Conservation (phyloP, 2,797 vertebrate genomes). For the Artibeus jamaicensis region DNA sequence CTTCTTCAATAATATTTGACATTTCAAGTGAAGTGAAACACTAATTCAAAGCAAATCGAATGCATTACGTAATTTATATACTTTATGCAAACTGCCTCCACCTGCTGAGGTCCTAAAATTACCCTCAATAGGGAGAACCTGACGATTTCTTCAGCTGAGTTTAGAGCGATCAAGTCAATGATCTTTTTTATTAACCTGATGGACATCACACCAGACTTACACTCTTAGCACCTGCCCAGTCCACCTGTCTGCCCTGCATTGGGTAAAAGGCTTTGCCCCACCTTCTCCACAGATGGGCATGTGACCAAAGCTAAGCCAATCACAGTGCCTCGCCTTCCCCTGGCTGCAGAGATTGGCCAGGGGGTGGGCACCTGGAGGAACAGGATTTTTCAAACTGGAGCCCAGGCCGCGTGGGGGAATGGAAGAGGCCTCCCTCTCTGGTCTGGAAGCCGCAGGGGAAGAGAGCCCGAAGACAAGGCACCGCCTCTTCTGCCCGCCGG, state of each 20-base stretch:
- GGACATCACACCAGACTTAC: background rate
- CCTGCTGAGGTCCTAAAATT: background rate
- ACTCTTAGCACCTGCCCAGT: background rate
- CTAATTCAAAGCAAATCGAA: background rate
- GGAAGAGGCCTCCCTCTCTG: fast-evolving
- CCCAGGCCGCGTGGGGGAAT: fast-evolving
- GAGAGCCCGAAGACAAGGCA: background rate
- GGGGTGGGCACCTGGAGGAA: background rate
- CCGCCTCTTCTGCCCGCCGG: background rate
- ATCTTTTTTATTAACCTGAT: background rate
- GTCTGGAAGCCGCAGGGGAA: background rate
- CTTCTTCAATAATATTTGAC: background rate
- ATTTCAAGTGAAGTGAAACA: slow-evolving; percentile 5
- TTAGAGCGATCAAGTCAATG: background rate
- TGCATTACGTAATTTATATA: background rate
- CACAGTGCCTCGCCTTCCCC: background rate
- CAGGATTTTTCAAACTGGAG: background rate
- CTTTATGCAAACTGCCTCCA: background rate
- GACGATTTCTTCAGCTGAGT: background rate
- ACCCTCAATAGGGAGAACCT: background rate
- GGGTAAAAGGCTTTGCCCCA: background rate
- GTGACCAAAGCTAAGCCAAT: background rate
- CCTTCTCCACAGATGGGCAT: background rate
- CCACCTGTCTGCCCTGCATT: too few species aligned
- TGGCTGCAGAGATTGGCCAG: background rate